A percentile compares a stretch with the other conserved stretches of the same genome.
Evolutionary conservation across 1,140 invertebrate species (phyloP).

Genomic region (Ganaspis sp.): DNA sequence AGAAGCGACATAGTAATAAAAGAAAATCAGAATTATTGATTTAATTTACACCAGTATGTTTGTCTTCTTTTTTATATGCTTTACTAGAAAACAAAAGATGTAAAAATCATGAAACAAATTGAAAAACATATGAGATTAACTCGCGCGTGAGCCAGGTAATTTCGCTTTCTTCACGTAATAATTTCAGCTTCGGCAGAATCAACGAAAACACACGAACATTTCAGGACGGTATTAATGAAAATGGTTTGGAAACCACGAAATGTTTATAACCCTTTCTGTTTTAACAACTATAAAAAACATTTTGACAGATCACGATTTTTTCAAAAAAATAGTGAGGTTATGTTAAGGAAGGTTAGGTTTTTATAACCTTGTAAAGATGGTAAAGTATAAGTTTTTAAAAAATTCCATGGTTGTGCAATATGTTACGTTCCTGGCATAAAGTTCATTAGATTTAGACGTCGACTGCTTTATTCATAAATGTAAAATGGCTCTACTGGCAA

Average conservation of each 20-base stretch:
- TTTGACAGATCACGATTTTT: no score
- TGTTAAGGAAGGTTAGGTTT: background rate
- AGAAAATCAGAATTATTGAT: background rate
- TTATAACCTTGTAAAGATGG: background rate
- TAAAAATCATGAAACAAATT: background rate
- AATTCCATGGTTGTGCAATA: background rate
- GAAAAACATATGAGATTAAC: background rate
- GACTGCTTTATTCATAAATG: slow-evolving; percentile 48
- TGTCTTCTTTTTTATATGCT: slow-evolving; percentile 27
- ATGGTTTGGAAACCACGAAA: background rate
- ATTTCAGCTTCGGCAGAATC: background rate
- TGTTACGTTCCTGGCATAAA: slow-evolving; percentile 37
- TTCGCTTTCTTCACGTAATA: background rate
- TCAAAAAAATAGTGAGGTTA: background rate
- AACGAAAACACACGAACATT: slow-evolving; percentile 8
- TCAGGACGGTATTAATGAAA: slow-evolving; percentile 13
- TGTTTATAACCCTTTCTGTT: background rate
- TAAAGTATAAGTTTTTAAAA: background rate
- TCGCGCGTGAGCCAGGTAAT: background rate
- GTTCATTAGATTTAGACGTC: slow-evolving; percentile 27
- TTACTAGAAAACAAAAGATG: slow-evolving; percentile 18
- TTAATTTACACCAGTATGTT: background rate
- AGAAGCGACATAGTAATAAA: background rate
- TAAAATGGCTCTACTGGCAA: slow-evolving; percentile 73
- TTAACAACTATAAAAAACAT: background rate